Percentiles rank a stretch among this genome's conserved stretches.
Evolutionary conservation across 2,888 invertebrate species (phyloP).

Genomic region (Crossocerus cetratus): DNA sequence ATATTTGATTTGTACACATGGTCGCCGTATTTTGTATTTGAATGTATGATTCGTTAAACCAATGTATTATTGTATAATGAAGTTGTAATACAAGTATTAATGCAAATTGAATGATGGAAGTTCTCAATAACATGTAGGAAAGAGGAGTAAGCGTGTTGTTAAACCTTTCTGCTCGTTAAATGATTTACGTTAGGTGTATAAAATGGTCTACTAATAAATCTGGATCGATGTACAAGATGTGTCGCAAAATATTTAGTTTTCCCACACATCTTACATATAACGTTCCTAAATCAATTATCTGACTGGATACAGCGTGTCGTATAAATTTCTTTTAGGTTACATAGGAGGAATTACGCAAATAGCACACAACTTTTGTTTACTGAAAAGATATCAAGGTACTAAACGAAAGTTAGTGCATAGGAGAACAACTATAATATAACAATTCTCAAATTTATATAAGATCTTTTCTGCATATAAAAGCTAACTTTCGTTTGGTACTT

Average conservation of each 20-base stretch:
- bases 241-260: slow-evolving; percentile 29
- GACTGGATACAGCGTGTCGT: slow-evolving; percentile 31
- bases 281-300: slow-evolving; percentile 46
- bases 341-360: slow-evolving; percentile 16
- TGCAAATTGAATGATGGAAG: slow-evolving; percentile 33
- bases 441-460: slow-evolving; percentile 4
- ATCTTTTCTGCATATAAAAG: slow-evolving; percentile 11
- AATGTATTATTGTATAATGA: slow-evolving; percentile 44
- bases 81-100: slow-evolving; percentile 46
- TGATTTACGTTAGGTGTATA: slow-evolving; percentile 47
- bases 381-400: slow-evolving; percentile 34
- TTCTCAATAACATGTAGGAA: slow-evolving; percentile 28
- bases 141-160: slow-evolving; percentile 39
- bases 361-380: slow-evolving; percentile 33
- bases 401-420: slow-evolving; percentile 43
- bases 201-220: slow-evolving; percentile 39
- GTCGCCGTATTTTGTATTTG: slow-evolving; percentile 18
- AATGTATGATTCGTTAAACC: slow-evolving; percentile 46
- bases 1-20: slow-evolving; percentile 41
- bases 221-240: slow-evolving; percentile 45
- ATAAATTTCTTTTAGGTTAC: slow-evolving; percentile 25
- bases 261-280: slow-evolving; percentile 43
- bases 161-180: slow-evolving; percentile 36
- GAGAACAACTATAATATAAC: slow-evolving; percentile 6
- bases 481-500: slow-evolving; percentile 47